These are phyloP conservation scores for Onychostoma macrolepis DNA, from an alignment of 2,113 vertebrate genomes.

Conservation along the genomic window DNA sequence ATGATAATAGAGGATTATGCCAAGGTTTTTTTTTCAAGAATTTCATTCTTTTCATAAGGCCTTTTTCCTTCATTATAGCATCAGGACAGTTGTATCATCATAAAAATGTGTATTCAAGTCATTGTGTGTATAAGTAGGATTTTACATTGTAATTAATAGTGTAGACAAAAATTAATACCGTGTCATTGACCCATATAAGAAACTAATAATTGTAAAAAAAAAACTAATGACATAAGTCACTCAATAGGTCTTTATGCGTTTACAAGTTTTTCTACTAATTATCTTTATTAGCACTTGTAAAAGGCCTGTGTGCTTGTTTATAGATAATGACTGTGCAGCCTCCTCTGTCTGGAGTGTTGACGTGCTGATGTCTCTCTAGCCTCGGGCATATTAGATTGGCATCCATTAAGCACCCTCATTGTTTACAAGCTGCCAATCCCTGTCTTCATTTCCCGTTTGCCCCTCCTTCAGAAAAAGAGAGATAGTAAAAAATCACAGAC, in stretches of 20 bases:
- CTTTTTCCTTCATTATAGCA: background rate
- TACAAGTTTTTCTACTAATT: slow-evolving; percentile 63
- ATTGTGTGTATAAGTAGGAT: background rate
- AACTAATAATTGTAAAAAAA: slow-evolving; percentile 38
- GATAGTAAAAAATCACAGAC: slow-evolving; percentile 42
- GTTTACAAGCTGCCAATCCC: slow-evolving; percentile 59
- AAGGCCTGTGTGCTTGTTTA: slow-evolving; percentile 47
- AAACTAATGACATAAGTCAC: slow-evolving; percentile 20
- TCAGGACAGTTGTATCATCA: background rate
- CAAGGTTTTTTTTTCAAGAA: no score
- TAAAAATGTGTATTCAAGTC: background rate
- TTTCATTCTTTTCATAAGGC: background rate
- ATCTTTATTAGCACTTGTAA: slow-evolving; percentile 64
- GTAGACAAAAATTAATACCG: background rate
- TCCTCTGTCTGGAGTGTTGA: slow-evolving; percentile 72
- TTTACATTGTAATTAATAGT: background rate
- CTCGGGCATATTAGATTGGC: slow-evolving; percentile 65
- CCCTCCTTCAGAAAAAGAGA: slow-evolving; percentile 46
- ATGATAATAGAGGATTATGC: background rate
- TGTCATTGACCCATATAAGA: slow-evolving; percentile 7
- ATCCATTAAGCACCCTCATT: slow-evolving; percentile 74
- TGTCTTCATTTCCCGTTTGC: slow-evolving; percentile 38
- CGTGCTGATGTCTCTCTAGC: slow-evolving; percentile 65
- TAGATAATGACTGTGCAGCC: slow-evolving; percentile 64
- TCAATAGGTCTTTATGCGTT: slow-evolving; percentile 53